A percentile compares a stretch with the other conserved stretches of the same genome.
Conservation (phyloP, 1,140 invertebrate genomes). For the Leptoteleia sp. region DNA sequence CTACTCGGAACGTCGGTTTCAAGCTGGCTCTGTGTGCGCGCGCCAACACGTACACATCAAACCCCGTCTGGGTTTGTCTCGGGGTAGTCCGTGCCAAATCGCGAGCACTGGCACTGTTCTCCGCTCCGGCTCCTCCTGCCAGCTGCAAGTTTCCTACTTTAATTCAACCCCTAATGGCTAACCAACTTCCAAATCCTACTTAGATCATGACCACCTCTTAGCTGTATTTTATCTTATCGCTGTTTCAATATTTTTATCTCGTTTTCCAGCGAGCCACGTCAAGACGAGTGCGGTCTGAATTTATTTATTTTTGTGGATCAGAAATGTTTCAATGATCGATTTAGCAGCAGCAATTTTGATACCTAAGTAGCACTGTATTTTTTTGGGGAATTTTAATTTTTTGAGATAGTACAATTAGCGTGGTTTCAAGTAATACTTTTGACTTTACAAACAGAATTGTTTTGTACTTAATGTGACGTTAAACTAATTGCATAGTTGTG, state of each 20-base stretch:
- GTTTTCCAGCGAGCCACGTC: too few species aligned
- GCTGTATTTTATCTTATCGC: background rate
- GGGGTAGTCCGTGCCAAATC: slow-evolving; percentile 69
- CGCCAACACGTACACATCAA: slow-evolving; percentile 30
- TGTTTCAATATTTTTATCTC: background rate
- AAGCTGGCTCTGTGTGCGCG: slow-evolving; percentile 15
- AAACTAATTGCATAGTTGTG: too few species aligned
- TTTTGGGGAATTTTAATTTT: too few species aligned
- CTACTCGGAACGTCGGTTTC: slow-evolving; percentile 35
- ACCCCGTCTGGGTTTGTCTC: slow-evolving; percentile 31
- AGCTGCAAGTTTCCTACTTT: slow-evolving; percentile 20
- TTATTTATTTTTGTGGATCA: too few species aligned
- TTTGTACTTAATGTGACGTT: too few species aligned
- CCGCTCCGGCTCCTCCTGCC: slow-evolving; percentile 59
- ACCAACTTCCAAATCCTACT: slow-evolving; percentile 15
- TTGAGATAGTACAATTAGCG: too few species aligned
- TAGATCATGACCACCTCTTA: background rate
- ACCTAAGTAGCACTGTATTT: too few species aligned
- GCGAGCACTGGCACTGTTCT: slow-evolving; percentile 49
- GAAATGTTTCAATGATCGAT: too few species aligned
- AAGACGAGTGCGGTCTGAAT: too few species aligned
- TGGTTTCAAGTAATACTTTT: too few species aligned
- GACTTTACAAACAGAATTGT: too few species aligned
- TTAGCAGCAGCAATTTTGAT: too few species aligned
- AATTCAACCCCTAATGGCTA: slow-evolving; percentile 25